These are phyloP conservation scores for Chionoecetes opilio DNA, from an alignment of 1,140 invertebrate species.

Conservation along the genomic window DNA sequence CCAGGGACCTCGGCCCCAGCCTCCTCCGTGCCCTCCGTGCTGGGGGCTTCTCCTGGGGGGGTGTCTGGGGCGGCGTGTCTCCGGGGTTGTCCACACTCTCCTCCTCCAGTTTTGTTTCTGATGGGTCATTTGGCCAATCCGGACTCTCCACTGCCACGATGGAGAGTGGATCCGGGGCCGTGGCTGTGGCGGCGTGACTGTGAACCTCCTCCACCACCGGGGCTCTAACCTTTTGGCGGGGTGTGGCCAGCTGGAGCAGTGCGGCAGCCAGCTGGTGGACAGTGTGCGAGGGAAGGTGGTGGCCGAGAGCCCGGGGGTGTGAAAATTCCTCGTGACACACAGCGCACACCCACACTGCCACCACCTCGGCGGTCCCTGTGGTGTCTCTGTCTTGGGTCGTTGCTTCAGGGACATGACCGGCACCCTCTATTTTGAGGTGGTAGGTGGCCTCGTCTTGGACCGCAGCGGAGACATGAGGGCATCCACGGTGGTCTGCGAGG, in stretches of 20 bases:
- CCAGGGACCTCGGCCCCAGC: slow-evolving; percentile 44
- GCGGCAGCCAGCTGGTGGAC: slow-evolving; percentile 67
- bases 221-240: slow-evolving; percentile 54
- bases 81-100: slow-evolving; percentile 63
- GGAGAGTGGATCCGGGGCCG: background rate
- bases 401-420: background rate
- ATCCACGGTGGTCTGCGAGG: slow-evolving; percentile 70
- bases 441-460: slow-evolving; percentile 57
- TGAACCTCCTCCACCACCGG: background rate
- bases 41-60: slow-evolving; percentile 45
- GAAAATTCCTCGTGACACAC: slow-evolving; percentile 65
- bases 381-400: background rate
- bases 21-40: slow-evolving; percentile 35
- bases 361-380: background rate
- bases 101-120: slow-evolving; percentile 57
- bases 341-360: slow-evolving; percentile 60
- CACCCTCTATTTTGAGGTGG: slow-evolving; percentile 58
- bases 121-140: background rate
- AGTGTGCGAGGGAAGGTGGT: slow-evolving; percentile 59
- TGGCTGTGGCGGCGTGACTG: background rate
- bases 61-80: slow-evolving; percentile 70
- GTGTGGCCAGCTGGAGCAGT: slow-evolving; percentile 58
- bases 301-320: slow-evolving; percentile 50
- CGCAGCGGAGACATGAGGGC: slow-evolving; percentile 67
- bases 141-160: background rate